Percentiles rank a stretch among this genome's conserved stretches.
phyloP scores from a whole-genome alignment of 2,113 vertebrate species.

The Phrynosoma blainvillii region DNA sequence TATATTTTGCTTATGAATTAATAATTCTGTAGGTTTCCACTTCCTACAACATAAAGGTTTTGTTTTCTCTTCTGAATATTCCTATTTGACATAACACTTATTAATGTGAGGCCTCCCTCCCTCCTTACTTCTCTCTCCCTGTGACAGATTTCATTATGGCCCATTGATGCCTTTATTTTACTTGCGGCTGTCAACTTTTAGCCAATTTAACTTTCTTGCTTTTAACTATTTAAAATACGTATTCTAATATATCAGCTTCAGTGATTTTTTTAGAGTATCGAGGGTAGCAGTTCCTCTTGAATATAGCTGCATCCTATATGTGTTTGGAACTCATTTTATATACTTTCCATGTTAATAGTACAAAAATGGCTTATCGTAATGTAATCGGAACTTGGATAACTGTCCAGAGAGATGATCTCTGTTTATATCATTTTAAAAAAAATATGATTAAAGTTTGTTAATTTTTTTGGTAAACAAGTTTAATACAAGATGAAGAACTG shows the following conservation, averaged over 20 bases:
- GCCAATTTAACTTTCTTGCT: not conserved
- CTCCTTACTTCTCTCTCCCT: not conserved
- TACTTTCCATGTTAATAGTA: not conserved
- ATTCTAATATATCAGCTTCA: not conserved
- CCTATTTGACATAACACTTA: constrained; percentile 67
- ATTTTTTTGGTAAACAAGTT: no score
- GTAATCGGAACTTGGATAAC: not conserved
- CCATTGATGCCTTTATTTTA: constrained; percentile 54
- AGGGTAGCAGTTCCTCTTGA: not conserved
- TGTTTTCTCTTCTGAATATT: constrained; percentile 69
- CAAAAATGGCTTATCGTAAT: not conserved
- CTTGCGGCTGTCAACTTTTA: constrained; percentile 3
- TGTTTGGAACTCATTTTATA: not conserved
- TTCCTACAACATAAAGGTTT: constrained; percentile 70
- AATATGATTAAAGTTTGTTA: no score
- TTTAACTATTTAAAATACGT: not conserved
- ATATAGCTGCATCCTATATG: not conserved
- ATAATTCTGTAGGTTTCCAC: constrained; percentile 63
- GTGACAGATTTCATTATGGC: constrained; percentile 69
- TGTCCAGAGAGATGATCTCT: not conserved
- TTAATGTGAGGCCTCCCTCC: constrained; percentile 57
- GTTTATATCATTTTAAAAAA: no score
- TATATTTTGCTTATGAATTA: constrained; percentile 66
- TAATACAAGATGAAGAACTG: not conserved
- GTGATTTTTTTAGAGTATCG: not conserved